Conservation (phyloP, 2,888 invertebrate genomes). For the Drosophila imparisetae region DNA sequence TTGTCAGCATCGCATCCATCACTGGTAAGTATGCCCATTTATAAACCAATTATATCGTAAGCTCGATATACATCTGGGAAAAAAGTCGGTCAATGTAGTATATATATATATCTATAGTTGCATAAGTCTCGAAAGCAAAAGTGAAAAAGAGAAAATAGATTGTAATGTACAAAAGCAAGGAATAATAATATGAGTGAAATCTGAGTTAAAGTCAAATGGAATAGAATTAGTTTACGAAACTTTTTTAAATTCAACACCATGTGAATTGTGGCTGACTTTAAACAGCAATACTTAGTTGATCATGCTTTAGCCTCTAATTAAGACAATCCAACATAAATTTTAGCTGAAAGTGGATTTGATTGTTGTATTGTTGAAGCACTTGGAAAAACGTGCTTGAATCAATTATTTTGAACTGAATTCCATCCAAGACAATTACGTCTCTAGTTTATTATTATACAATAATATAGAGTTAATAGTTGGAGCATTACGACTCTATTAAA, state of each 20-base stretch:
- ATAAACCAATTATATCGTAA: neutral
- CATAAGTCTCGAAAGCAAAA: neutral
- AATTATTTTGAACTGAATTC: neutral
- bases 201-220: neutral
- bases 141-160: neutral
- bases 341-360: neutral
- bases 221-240: neutral
- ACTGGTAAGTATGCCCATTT: conserved; percentile 55
- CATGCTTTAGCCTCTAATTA: too few species aligned
- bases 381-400: neutral
- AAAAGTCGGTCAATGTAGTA: neutral
- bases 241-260: too few species aligned
- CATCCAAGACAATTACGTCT: neutral
- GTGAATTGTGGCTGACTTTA: too few species aligned
- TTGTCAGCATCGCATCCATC: conserved; percentile 83
- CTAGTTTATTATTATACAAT: neutral
- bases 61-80: neutral
- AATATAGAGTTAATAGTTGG: neutral
- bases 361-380: neutral
- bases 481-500: neutral
- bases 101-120: neutral
- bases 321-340: fast-evolving
- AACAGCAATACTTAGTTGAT: too few species aligned
- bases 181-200: neutral
- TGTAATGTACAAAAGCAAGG: too few species aligned